Conservation (phyloP, 2,113 vertebrate species). For the Aleadryas rufinucha region DNA sequence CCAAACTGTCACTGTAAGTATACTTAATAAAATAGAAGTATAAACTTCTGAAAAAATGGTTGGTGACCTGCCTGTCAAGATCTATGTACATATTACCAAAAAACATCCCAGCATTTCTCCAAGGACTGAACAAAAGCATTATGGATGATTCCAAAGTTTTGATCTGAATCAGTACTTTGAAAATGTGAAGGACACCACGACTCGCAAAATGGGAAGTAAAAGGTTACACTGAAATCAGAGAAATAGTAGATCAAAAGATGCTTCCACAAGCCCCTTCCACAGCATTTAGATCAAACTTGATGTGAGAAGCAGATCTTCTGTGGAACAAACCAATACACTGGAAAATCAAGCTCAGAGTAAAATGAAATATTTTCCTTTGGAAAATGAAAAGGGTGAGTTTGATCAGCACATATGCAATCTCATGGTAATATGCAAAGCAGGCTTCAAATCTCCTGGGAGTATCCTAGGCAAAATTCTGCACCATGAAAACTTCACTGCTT, state of each 20-base stretch:
- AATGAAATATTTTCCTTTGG: not conserved
- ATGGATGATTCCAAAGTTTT: not conserved
- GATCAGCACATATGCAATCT: not conserved
- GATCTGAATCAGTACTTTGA: not conserved
- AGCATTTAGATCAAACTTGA: not conserved
- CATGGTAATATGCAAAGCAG: not conserved
- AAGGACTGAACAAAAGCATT: not conserved
- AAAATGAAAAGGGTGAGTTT: not conserved
- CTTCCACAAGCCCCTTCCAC: not conserved
- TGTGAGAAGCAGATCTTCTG: not conserved
- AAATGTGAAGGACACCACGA: not conserved
- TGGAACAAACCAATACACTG: not conserved
- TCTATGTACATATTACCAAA: not conserved
- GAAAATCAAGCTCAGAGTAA: not conserved
- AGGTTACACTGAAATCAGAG: not conserved
- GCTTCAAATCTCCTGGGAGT: not conserved
- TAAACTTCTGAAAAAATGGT: not conserved
- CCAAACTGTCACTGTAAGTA: not conserved
- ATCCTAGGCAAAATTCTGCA: not conserved
- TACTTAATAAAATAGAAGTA: not conserved
- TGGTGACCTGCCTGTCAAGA: not conserved
- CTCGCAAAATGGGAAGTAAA: not conserved
- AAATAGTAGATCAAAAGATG: not conserved
- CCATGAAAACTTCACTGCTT: not conserved
- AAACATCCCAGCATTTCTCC: not conserved